Evolutionary conservation across 2,797 vertebrate genomes (phyloP).

Genomic region (Pelodytes ibericus): DNA sequence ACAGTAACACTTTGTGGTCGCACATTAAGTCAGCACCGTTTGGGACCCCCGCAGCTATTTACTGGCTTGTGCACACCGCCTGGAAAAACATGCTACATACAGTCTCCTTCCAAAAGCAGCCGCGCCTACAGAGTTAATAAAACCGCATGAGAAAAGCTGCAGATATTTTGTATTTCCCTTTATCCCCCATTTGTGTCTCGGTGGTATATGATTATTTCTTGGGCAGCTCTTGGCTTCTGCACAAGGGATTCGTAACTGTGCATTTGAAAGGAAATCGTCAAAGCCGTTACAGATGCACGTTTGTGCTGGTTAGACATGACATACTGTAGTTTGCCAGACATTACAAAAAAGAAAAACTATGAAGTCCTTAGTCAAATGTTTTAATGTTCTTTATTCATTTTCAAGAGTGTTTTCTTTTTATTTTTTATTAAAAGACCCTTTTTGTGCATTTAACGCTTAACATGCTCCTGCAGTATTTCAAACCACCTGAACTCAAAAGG

Average conservation of each 20-base stretch:
- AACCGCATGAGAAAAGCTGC: neutral
- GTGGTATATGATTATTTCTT: conserved; percentile 24
- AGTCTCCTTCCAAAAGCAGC: neutral
- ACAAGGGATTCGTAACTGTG: conserved; percentile 20
- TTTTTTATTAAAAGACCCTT: too few relatives aligned
- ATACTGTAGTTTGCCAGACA: neutral
- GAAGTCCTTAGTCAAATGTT: neutral
- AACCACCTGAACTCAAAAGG: too few relatives aligned
- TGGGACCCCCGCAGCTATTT: conserved; percentile 28
- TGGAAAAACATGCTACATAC: conserved; percentile 4
- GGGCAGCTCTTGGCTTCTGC: conserved; percentile 17
- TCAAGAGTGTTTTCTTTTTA: neutral
- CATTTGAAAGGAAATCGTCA: conserved; percentile 16
- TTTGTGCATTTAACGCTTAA: too few relatives aligned
- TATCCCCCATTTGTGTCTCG: conserved; percentile 13
- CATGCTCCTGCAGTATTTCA: too few relatives aligned
- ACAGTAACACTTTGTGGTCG: conserved; percentile 31
- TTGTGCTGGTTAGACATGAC: conserved; percentile 12
- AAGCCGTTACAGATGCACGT: conserved; percentile 12
- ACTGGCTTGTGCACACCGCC: neutral
- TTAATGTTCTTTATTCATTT: neutral
- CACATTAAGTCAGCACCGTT: neutral
- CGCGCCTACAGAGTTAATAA: conserved; percentile 30
- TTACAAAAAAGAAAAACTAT: conserved; percentile 11
- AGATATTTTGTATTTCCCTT: neutral